phyloP scores from a whole-genome alignment of 2,113 vertebrate species.

The Chlorocebus sabaeus region DNA sequence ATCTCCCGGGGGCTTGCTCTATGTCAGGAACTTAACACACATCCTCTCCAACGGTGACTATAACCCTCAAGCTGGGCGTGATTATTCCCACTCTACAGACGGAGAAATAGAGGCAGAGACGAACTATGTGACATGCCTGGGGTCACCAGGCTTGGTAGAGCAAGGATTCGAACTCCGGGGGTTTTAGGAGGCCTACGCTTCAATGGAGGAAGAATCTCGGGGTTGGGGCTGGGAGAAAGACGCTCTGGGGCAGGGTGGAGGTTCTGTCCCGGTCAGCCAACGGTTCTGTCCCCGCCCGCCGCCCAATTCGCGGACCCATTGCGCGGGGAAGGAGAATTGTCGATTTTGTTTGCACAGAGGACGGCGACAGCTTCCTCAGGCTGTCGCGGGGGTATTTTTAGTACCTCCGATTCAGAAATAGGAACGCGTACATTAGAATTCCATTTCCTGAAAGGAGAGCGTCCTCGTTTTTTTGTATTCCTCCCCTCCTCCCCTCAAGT shows the following conservation, averaged over 20 bases:
- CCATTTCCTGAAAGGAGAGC: slow-evolving; percentile 81
- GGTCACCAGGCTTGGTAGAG: background rate
- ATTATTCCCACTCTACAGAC: background rate
- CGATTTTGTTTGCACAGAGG: slow-evolving; percentile 78
- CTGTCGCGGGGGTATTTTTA: slow-evolving; percentile 79
- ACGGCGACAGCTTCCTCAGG: slow-evolving; percentile 79
- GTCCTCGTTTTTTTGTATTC: slow-evolving; percentile 73
- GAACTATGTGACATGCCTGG: background rate
- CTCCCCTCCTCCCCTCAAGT: slow-evolving; percentile 56
- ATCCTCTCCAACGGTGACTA: background rate
- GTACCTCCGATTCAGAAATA: slow-evolving; percentile 80
- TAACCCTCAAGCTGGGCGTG: background rate
- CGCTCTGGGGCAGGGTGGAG: background rate
- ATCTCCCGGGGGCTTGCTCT: background rate
- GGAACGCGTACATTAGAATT: slow-evolving; percentile 80
- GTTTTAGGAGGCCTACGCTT: background rate
- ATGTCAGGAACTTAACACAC: background rate
- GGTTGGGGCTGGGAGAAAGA: background rate
- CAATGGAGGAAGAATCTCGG: background rate
- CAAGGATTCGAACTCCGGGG: background rate
- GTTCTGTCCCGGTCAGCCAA: background rate
- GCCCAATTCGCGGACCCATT: slow-evolving; percentile 60
- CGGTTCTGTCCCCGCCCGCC: slow-evolving; percentile 1
- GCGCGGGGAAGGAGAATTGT: slow-evolving; percentile 69
- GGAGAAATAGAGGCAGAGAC: background rate